Evolutionary conservation across 2,888 invertebrate species (phyloP).

Genomic region (Cantharis rufa): DNA sequence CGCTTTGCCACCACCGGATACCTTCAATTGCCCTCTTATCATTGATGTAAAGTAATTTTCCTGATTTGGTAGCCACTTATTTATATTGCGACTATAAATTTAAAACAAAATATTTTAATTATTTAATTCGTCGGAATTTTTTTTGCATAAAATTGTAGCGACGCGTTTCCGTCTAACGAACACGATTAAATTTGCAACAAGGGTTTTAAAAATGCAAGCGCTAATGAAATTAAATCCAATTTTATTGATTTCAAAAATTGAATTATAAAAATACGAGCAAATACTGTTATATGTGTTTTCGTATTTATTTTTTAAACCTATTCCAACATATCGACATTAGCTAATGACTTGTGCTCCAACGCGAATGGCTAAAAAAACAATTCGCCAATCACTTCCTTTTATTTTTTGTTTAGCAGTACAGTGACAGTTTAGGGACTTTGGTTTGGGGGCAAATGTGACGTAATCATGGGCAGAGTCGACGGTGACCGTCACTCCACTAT

Average conservation of each 20-base stretch:
- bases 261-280: neutral
- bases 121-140: neutral
- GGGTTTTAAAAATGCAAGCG: neutral
- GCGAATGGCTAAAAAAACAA: conserved; percentile 53
- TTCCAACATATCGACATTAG: neutral
- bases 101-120: neutral
- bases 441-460: conserved; percentile 36
- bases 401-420: conserved; percentile 48
- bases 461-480: conserved; percentile 43
- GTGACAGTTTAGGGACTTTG: conserved; percentile 50
- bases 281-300: neutral
- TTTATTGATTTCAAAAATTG: neutral
- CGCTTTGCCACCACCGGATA: conserved; percentile 35
- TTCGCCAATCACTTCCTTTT: conserved; percentile 53
- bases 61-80: conserved; percentile 19
- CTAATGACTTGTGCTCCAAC: conserved; percentile 47
- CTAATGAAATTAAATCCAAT: neutral
- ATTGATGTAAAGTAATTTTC: conserved; percentile 28
- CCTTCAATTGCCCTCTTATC: conserved; percentile 38
- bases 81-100: conserved; percentile 3
- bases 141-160: neutral
- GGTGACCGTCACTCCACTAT: conserved; percentile 53
- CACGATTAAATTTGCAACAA: neutral
- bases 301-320: neutral
- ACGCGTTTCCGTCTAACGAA: neutral